Conservation (phyloP, 2,113 vertebrate species). For the Chaenocephalus aceratus region DNA sequence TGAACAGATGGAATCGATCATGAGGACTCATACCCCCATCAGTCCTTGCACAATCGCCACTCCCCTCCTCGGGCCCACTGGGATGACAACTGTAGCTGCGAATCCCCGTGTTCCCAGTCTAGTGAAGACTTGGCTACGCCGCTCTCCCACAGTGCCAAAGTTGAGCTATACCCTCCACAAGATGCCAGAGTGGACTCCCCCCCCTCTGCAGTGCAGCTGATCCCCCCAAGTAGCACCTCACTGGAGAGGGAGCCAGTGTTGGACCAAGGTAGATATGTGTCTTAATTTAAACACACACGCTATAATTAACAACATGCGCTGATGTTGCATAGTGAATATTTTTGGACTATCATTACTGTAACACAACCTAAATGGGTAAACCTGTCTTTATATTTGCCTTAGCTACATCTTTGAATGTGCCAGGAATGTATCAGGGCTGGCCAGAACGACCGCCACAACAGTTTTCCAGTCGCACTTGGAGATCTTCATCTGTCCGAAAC, state of each 20-base stretch:
- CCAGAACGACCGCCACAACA: slow-evolving; percentile 78
- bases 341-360: background rate
- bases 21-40: slow-evolving; percentile 83
- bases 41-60: slow-evolving; percentile 77
- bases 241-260: slow-evolving; percentile 56
- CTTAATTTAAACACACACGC: background rate
- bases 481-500: slow-evolving; percentile 82
- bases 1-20: slow-evolving; percentile 84
- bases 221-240: slow-evolving; percentile 59
- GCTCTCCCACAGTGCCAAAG: slow-evolving; percentile 60
- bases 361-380: background rate
- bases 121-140: slow-evolving; percentile 83
- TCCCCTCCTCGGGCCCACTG: slow-evolving; percentile 75
- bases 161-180: slow-evolving; percentile 66
- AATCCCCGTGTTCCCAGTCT: slow-evolving; percentile 85
- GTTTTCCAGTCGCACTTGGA: slow-evolving; percentile 75
- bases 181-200: slow-evolving; percentile 74
- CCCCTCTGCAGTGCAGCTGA: slow-evolving; percentile 77
- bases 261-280: slow-evolving; percentile 70
- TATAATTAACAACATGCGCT: background rate
- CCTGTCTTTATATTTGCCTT: background rate
- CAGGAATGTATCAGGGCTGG: slow-evolving; percentile 88
- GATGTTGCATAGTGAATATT: background rate
- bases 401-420: slow-evolving; percentile 83
- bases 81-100: slow-evolving; percentile 85